Evolutionary conservation across 2,888 invertebrate genomes (phyloP), one percentile per base, ranked within the genome.

Genomic region (Eristalinus sepulchralis): DNA sequence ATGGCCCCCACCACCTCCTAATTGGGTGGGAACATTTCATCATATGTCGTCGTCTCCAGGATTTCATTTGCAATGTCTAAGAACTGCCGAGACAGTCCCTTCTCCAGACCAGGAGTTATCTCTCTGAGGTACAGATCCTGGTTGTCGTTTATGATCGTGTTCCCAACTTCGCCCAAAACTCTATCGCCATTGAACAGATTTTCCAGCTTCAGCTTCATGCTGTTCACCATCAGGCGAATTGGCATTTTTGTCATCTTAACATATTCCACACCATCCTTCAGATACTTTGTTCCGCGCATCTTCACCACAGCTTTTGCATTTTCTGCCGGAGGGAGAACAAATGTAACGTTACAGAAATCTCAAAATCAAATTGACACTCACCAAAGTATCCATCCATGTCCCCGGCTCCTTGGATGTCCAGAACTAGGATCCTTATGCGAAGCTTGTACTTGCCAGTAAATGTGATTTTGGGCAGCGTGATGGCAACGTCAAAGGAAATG

Each of bases 11-110:
- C n/a, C 47, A 6, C 13, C 2, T 3, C n/a, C 17, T 78, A 89
- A 57, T 86, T 83, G 13, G 89, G 88, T n/a, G 93, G 93, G 87
- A 93, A 93, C 92, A 93, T 92, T 90, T 93, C 93, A 88, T 93
- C 93, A 53, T 90, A 93, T 4, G 92, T 93, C 0, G 92, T 91
- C 6, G 90, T 90, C 20, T 89, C 89, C 71, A 92, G 88, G 47
- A 93, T 91, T 70, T 91, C 89, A 89, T 93, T 92, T 5, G 92
- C 92, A 36, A 92, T 92, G 78, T 91, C 91, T 1, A 92, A 76
- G 75, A 93, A 93, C 80, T 92, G 92, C 68, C 91, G 90, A 4
- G 93, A 91, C 22, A 93, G 83, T 4, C 91, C 91, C 33, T 90
- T 91, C 84, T 93, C 93, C 64, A 93, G 88, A 2, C 93, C 92